These are phyloP conservation scores for Lithobius niger DNA, from an alignment of 1,140 invertebrate genomes.

Conservation along the genomic window DNA sequence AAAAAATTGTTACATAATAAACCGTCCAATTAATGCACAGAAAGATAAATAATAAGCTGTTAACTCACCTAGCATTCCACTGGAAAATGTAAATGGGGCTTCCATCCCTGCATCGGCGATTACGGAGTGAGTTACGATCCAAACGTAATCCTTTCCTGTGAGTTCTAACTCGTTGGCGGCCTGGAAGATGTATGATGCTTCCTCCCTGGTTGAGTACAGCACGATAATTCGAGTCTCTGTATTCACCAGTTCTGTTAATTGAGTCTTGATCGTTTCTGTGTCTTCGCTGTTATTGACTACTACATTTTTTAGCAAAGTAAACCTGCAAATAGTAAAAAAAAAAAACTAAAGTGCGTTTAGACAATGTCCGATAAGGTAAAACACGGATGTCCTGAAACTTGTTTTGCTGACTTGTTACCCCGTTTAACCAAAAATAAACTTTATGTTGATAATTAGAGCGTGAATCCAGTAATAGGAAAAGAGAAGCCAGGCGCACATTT, in stretches of 20 bases:
- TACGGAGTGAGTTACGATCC: conserved; percentile 92
- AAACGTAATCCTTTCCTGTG: conserved; percentile 88
- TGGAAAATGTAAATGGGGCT: conserved; percentile 68
- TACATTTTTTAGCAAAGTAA: no score
- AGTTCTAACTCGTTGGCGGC: conserved; percentile 67
- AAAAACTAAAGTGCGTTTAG: no score
- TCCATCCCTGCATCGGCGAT: conserved; percentile 47
- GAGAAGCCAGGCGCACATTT: no score
- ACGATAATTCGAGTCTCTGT: conserved; percentile 88
- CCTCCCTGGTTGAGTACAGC: conserved; percentile 74
- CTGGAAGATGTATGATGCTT: conserved; percentile 68
- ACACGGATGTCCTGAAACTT: no score
- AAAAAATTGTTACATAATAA: neutral
- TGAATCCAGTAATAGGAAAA: no score
- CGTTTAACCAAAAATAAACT: no score
- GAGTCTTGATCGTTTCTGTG: conserved; percentile 24
- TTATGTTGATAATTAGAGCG: no score
- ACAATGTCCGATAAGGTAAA: no score
- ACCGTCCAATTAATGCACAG: neutral
- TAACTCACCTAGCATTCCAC: conserved; percentile 76
- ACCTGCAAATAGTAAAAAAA: no score
- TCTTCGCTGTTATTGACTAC: conserved; percentile 39
- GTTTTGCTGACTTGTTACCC: no score
- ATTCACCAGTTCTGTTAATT: conserved; percentile 61
- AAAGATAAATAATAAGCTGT: neutral